Evolutionary conservation across 2,113 vertebrate genomes (phyloP).

Genomic region (Psephotus haematonotus): DNA sequence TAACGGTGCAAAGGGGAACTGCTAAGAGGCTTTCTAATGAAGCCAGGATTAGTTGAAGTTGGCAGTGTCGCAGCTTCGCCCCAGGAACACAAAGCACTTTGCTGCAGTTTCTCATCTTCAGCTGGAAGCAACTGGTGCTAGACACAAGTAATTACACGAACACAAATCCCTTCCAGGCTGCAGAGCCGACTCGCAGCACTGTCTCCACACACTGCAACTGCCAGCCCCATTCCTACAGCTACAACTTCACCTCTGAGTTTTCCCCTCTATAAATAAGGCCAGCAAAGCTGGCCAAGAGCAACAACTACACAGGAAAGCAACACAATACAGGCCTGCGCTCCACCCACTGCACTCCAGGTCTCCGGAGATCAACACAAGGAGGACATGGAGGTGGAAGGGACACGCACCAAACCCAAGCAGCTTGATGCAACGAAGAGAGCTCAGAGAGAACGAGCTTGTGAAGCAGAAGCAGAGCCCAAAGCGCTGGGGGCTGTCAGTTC

Average conservation of each 20-base stretch:
- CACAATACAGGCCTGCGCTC: conserved; percentile 72
- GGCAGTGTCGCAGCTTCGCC: neutral
- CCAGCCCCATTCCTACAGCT: neutral
- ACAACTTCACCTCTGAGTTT: neutral
- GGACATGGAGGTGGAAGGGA: conserved; percentile 13
- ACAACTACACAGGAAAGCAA: conserved; percentile 71
- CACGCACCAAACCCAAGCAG: neutral
- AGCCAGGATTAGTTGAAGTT: neutral
- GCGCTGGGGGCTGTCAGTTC: neutral
- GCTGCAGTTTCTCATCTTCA: neutral
- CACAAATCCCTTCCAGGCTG: neutral
- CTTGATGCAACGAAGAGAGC: neutral
- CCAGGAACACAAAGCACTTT: neutral
- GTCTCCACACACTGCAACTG: neutral
- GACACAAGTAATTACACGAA: neutral
- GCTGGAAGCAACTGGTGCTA: neutral
- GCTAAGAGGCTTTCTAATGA: neutral
- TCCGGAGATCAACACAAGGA: conserved; percentile 37
- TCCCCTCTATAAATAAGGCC: conserved; percentile 20
- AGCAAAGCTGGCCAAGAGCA: conserved; percentile 59
- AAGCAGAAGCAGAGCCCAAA: neutral
- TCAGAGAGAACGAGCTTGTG: neutral
- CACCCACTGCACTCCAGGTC: conserved; percentile 68
- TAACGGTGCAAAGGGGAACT: neutral
- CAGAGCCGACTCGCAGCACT: neutral